A percentile compares a stretch with the other conserved stretches of the same genome.
Conservation (phyloP, 2,797 vertebrate species). For the Discoglossus pictus region DNA sequence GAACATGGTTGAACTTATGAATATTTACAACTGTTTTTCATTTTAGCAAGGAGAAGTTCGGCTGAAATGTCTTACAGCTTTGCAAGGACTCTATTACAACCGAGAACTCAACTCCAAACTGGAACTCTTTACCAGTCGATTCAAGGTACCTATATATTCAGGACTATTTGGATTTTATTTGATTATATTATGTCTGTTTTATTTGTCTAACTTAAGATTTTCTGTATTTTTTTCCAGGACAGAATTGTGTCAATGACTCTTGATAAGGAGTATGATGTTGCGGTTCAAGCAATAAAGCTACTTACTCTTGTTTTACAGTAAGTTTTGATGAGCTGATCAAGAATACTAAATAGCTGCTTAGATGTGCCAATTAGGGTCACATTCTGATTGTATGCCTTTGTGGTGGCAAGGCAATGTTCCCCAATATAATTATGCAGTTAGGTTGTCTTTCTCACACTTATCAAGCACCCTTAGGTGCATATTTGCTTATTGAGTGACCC, state of each 20-base stretch:
- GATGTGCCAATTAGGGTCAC: too few relatives aligned
- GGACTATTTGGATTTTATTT: constrained; percentile 19
- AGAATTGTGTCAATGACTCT: constrained; percentile 99
- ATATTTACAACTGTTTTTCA: constrained; percentile 55
- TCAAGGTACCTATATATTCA: constrained; percentile 76
- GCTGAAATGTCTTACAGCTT: constrained; percentile 96
- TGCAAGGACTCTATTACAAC: constrained; percentile 98
- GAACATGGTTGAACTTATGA: too few relatives aligned
- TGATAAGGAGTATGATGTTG: constrained; percentile 98
- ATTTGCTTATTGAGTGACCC: too few relatives aligned
- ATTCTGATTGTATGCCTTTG: too few relatives aligned
- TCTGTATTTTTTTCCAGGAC: constrained; percentile 76
- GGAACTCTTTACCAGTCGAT: constrained; percentile 98
- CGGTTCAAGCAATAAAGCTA: constrained; percentile 98
- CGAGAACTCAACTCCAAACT: constrained; percentile 97
- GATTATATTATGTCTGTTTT: constrained; percentile 29
- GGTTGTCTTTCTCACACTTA: too few relatives aligned
- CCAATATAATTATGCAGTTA: too few relatives aligned
- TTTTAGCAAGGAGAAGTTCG: constrained; percentile 97
- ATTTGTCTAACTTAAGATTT: constrained; percentile 47
- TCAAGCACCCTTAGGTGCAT: too few relatives aligned
- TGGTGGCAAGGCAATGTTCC: too few relatives aligned
- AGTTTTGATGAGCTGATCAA: too few relatives aligned
- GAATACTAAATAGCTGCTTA: too few relatives aligned
- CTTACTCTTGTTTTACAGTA: constrained; percentile 98